Base-by-base conservation (phyloP, 2,797 vertebrate genomes). In the Prionace glauca region DNA sequence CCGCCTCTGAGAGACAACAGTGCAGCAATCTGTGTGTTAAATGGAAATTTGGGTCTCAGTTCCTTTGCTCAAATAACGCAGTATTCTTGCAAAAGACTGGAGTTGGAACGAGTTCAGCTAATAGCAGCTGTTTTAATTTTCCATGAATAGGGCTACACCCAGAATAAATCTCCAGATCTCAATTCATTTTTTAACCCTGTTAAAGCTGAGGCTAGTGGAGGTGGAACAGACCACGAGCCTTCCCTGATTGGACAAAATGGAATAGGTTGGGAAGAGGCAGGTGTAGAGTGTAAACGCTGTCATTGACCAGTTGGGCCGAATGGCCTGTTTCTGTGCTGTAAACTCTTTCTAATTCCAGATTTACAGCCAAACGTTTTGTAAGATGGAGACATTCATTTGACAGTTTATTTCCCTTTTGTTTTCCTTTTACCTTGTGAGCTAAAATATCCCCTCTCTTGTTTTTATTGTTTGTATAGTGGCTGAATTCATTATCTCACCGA, bases 51-150 rank as follows among this genome's bases (percentile, higher is more conserved):
- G 56, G 20, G 4, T n/a, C 9, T 62, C 56, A 29, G 50, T 16
- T 60, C 3, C 12, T 60, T 32, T 65, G 56, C 81, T 84, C 36
- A 20, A 9, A 20, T 9, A 22, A 18, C 0, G 16, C 29, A 26
- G 4, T 90, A 65, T 11, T 36, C n/a, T 24, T 84, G 2, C 62
- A 92, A n/a, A 91, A n/a, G 56, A 32, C 87, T 16, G 45, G 56
- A 87, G 86, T 56, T 87, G 86, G 86, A 88, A 88, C 29, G 50
- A 91, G 1, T n/a, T 91, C 88, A 91, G 32, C 88, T 32, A 91
- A 14, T 20, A 20, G 62, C 88, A 91, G 88, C 88, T 91, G 88
- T 65, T 67, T 5, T 32, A 36, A 91, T 91, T 91, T 91, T 67
- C 88, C 88, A 67, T 36, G 7, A 62, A 65, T n/a, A 65, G 88